Base-by-base conservation (phyloP, 2,113 vertebrate genomes). In the Notiomystis cincta region DNA sequence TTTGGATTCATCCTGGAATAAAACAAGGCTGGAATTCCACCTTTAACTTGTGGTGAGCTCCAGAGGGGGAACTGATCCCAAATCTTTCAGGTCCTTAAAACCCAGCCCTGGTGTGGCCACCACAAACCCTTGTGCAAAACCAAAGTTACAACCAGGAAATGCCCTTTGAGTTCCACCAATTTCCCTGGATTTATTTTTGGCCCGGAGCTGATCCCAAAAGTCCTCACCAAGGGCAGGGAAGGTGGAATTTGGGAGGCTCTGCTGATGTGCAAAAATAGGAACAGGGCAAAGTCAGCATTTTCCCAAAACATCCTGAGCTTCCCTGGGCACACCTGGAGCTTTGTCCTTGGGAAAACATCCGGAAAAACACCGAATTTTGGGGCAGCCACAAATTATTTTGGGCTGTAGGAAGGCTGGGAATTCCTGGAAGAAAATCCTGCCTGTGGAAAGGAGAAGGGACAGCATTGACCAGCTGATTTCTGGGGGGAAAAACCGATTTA, bases 391-490 rank as follows among this genome's bases (percentile, higher is more conserved):
- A 17, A 25, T 30, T 9, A 7, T 72, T 91, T 60, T 18, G 67
- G 50, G 4, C 14, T 22, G 0, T 0, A 6, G 88, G 77, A 69
- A 83, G 58, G 53, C 31, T n/a, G 38, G 33, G 17, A 71, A 37
- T 31, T 56, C 33, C 87, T 79, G 88, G 77, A 54, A 60, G 37
- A 75, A 70, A 78, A 82, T 18, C 37, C 65, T 79, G 47, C 18
- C 23, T 4, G 0, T 0, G 6, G 4, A 2, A 37, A 11, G 42
- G 42, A 44, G 40, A n/a, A 75, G 30, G 7, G 47, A 23, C 0
- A 3, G 37, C 33, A 87, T 30, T 21, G 27, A 5, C 3, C 51
- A 11, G 33, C 35, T 31, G 76, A 31, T 54, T 69, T 40, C 42
- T 51, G 28, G 21, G 44, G 8, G 2, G 19, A 25, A 40, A 51